A percentile compares a stretch with the other conserved stretches of the same genome.
Evolutionary conservation across 2,888 invertebrate genomes (phyloP).

Genomic region (Diarsia rubi): DNA sequence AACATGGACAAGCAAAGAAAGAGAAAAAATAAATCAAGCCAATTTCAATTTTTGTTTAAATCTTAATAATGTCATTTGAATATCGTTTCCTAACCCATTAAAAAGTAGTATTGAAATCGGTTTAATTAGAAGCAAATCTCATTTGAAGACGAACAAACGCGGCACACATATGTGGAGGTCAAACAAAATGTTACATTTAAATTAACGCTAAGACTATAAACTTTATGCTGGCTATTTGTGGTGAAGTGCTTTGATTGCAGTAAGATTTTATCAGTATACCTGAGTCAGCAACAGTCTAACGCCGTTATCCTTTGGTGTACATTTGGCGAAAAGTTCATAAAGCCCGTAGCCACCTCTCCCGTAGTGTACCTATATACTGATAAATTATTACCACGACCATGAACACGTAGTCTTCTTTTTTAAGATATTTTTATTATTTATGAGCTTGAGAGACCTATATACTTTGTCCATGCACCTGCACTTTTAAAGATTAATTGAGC

Average conservation of each 20-base stretch:
- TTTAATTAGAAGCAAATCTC: background rate
- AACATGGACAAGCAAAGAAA: constrained; percentile 1
- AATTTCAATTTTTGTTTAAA: constrained; percentile 22
- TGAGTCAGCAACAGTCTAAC: constrained; percentile 35
- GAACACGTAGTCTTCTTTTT: background rate
- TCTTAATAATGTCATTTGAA: background rate
- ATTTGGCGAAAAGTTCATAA: constrained; percentile 30
- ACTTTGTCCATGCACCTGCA: background rate
- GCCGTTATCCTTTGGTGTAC: constrained; percentile 24
- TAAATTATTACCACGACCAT: constrained; percentile 41
- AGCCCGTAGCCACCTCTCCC: constrained; percentile 42
- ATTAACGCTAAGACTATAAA: constrained; percentile 11
- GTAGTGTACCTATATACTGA: constrained; percentile 49
- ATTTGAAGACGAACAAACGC: background rate
- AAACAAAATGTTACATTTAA: constrained; percentile 7
- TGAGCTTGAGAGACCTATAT: background rate
- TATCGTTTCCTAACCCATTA: background rate
- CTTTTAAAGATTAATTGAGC: background rate
- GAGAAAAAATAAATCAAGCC: constrained; percentile 8
- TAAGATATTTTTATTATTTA: background rate
- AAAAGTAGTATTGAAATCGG: constrained; percentile 23
- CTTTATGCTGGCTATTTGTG: constrained; percentile 17
- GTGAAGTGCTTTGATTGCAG: constrained; percentile 46
- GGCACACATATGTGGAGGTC: constrained; percentile 16
- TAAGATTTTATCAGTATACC: constrained; percentile 56